Conservation (phyloP, 2,113 vertebrate species). For the Athene cunicularia region DNA sequence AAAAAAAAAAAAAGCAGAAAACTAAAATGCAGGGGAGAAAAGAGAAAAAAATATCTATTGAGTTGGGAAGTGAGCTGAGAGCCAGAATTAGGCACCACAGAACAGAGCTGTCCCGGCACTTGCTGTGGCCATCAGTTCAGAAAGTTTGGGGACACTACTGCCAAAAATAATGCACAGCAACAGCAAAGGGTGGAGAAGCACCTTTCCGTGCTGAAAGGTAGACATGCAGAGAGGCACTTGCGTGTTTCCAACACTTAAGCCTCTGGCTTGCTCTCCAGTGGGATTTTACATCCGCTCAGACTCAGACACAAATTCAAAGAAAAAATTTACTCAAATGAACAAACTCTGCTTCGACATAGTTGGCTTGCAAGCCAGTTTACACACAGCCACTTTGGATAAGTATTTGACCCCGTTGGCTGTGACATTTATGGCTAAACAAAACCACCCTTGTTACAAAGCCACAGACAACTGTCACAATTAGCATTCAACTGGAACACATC, state of each 20-base stretch:
- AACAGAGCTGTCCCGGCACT: not conserved
- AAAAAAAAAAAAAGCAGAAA: not conserved
- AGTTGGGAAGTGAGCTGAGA: not conserved
- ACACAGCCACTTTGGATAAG: not conserved
- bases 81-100: not conserved
- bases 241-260: not conserved
- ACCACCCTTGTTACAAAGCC: constrained; percentile 1
- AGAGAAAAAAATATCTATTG: not conserved
- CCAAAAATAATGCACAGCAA: not conserved
- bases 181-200: not conserved
- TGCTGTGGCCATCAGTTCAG: not conserved
- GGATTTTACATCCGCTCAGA: not conserved
- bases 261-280: not conserved
- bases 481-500: constrained; percentile 39
- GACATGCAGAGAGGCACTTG: not conserved
- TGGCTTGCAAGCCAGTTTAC: not conserved
- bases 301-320: not conserved
- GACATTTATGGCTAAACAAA: constrained; percentile 3
- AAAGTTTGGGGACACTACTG: not conserved
- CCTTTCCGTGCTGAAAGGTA: not conserved
- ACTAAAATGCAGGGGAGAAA: not conserved
- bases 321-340: not conserved
- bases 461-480: constrained; percentile 49
- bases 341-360: not conserved
- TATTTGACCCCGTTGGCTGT: not conserved